Conservation (phyloP, 2,797 vertebrate genomes). For the Diplodus puntazzo region DNA sequence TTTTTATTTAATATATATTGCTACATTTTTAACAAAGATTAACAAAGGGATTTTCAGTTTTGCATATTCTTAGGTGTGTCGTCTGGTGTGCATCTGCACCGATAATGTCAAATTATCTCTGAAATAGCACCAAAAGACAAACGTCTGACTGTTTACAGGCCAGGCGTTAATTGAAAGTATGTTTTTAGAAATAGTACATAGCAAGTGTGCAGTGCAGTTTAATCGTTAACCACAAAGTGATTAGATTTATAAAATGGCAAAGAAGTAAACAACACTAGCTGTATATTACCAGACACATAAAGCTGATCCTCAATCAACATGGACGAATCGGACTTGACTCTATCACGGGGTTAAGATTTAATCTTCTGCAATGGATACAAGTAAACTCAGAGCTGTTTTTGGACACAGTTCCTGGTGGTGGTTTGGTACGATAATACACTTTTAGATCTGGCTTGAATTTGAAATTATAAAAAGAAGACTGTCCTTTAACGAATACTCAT, state of each 20-base stretch:
- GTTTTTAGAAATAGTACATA: slow-evolving; percentile 81
- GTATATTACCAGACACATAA: slow-evolving; percentile 77
- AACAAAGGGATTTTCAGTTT: slow-evolving; percentile 76
- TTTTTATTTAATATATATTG: slow-evolving; percentile 75
- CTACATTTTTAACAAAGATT: slow-evolving; percentile 80
- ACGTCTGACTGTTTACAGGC: slow-evolving; percentile 59
- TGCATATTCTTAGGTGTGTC: slow-evolving; percentile 82
- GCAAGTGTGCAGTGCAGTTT: slow-evolving; percentile 80
- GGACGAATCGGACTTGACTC: slow-evolving; percentile 53
- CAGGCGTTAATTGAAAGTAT: slow-evolving; percentile 75
- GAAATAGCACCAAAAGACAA: slow-evolving; percentile 85
- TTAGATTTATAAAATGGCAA: slow-evolving; percentile 79
- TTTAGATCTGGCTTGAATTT: slow-evolving; percentile 68
- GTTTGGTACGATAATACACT: slow-evolving; percentile 69
- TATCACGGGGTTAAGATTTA: slow-evolving; percentile 53
- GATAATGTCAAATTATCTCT: slow-evolving; percentile 79
- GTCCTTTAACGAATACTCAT: slow-evolving; percentile 70
- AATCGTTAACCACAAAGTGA: slow-evolving; percentile 78
- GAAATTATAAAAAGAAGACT: slow-evolving; percentile 72
- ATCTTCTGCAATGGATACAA: slow-evolving; percentile 53
- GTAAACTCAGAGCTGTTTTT: slow-evolving; percentile 60
- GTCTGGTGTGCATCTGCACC: slow-evolving; percentile 77
- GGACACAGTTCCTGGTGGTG: slow-evolving; percentile 55
- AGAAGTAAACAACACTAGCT: slow-evolving; percentile 75
- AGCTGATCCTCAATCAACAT: slow-evolving; percentile 73